Percentiles rank a stretch among this genome's conserved stretches.
Conservation (phyloP, 2,888 invertebrate species). For the Lamellibrachia columna region DNA sequence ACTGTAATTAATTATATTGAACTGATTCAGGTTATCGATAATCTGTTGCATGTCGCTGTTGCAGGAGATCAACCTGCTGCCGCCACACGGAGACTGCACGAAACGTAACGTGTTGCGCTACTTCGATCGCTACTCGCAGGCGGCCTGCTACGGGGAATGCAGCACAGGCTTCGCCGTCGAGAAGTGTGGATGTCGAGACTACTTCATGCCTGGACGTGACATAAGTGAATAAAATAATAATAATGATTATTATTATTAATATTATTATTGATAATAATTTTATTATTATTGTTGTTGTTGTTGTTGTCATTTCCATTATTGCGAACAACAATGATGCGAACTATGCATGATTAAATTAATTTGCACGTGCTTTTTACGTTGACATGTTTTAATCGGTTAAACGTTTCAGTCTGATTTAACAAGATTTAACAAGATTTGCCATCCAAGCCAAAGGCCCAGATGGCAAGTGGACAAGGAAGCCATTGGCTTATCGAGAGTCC, state of each 20-base stretch:
- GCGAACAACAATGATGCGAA: background rate
- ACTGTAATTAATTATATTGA: no score
- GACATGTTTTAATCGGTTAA: background rate
- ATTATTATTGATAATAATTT: no score
- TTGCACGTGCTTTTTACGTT: background rate
- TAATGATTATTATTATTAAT: no score
- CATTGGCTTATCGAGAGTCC: no score
- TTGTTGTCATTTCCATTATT: background rate
- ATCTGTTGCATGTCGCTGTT: background rate
- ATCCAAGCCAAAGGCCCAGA: no score
- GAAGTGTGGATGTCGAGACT: slow-evolving; percentile 32
- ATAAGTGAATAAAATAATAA: background rate
- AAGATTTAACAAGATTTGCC: no score
- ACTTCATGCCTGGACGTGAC: slow-evolving; percentile 17
- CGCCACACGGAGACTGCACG: slow-evolving; percentile 36
- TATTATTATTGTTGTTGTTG: no score
- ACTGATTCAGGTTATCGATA: background rate
- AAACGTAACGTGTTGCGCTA: slow-evolving; percentile 24
- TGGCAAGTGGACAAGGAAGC: no score
- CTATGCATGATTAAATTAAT: background rate
- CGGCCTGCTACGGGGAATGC: slow-evolving; percentile 32
- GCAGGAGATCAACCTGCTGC: slow-evolving; percentile 31
- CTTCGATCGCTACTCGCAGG: slow-evolving; percentile 29
- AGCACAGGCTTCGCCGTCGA: slow-evolving; percentile 17
- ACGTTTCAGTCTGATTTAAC: background rate